Evolutionary conservation across 2,113 vertebrate species (phyloP), one percentile per base, ranked within the genome.

Genomic region (Malaclemys terrapin): DNA sequence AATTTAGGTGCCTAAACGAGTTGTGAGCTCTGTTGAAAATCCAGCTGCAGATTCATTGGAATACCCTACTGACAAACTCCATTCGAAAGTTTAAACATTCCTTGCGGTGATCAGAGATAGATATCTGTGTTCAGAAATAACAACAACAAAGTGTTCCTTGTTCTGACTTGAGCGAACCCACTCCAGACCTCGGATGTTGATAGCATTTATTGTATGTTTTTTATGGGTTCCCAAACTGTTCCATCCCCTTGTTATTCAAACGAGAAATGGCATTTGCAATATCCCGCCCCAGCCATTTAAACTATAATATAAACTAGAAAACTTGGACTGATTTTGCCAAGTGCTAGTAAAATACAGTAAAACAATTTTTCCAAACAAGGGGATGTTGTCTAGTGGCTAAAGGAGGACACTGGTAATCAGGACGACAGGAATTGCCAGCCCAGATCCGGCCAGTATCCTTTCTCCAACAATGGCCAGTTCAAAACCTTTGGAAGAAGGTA

Each of bases 381-480:
- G 49, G 42, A 27, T 50, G 65, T 1, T 14, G 2, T 27, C 82
- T 47, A 29, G 22, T 10, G 49, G 53, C 52, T 25, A 5, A 20
- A 35, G 1, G n/a, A 82, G 62, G 17, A 0, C 20, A 27, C 8
- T 52, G 5, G 22, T 5, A 25, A 42, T 0, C 59, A 91, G 84
- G 47, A 85, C 14, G 20, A 24, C 75, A 6, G 49, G 69, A 56
- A 50, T 0, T 25, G 47, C 82, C 79, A 56, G 45, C 47, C 2
- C 54, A 31, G 53, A 79, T 10, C 54, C 16, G 9, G 42, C 5
- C 80, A 57, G 45, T 17, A 25, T 13, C 29, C 84, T 11, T 6
- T 0, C 3, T 3, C 38, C 49, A 78, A n/a, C 54, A 89, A 38
- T 1, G 1, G 35, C 52, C 3, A 0, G 27, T n/a, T 52, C 42